Base-by-base conservation (phyloP, 2,113 vertebrate species). In the Eretmochelys imbricata region DNA sequence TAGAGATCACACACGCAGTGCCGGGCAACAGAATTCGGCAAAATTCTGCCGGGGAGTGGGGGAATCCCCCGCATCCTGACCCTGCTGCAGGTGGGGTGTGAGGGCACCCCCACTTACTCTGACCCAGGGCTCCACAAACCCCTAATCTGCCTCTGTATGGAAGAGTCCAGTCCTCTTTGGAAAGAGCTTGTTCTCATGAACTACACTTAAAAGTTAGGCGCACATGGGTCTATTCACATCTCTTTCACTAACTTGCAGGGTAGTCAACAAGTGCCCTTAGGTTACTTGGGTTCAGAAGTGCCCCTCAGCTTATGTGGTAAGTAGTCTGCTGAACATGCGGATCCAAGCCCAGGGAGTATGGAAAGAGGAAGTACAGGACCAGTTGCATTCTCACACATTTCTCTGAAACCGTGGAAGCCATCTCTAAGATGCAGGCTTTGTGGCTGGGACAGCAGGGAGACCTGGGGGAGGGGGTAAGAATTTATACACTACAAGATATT, bases 401-500 rank as follows among this genome's bases (percentile, higher is more conserved):
- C 38, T 46, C 42, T 46, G 38, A 46, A 42, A 11, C 12, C 6
- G 24, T 83, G 49, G 72, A n/a, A 0, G 0, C 7, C 25, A 80
- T 93, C 46, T 27, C 0, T 55, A 65, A 42, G 20, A 24, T 65
- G 3, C 22, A 51, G 29, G 55, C 51, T 82, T 46, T 24, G 27
- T 14, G 69, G 5, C 0, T 0, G 17, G 38, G 87, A 25, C 82
- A 0, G 9, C 16, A 31, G 13, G 16, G 62, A n/a, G 62, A 65
- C 31, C 29, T 19, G 62, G 13, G 8, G 31, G 1, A 17, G 62
- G 14, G 29, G 14, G 14, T 17, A 65, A 65, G 4, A 65, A n/a
- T 35, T n/a, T 27, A 7, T 13, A 20, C 17, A 31, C 9, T 38
- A 2, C 42, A 80, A 87, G 29, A 42, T 65, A 4, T 46, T 91